A percentile compares a stretch with the other conserved stretches of the same genome.
phyloP scores from a whole-genome alignment of 2,888 invertebrate genomes.

The Melangyna quadrimaculata region DNA sequence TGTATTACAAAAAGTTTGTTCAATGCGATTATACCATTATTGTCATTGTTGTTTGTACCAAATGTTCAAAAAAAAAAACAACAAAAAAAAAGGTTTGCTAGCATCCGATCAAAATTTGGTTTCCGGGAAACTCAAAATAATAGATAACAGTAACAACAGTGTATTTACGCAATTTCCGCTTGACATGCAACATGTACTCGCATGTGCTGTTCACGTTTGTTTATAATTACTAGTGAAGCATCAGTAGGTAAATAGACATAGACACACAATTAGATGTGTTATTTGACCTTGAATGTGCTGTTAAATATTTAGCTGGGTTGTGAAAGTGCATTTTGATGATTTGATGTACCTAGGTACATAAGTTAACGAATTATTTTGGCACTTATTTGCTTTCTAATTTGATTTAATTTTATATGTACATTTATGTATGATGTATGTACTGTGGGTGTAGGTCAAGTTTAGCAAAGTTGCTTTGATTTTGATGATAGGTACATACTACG shows the following conservation, averaged over 20 bases:
- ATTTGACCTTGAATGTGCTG: conserved; percentile 25
- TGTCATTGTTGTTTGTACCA: background rate
- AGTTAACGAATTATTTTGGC: background rate
- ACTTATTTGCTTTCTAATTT: too few species aligned
- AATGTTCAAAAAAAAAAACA: conserved; percentile 22
- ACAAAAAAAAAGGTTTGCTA: conserved; percentile 27
- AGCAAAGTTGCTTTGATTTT: too few species aligned
- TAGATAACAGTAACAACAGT: conserved; percentile 17
- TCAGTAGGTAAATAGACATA: too few species aligned
- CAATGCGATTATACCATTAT: conserved; percentile 44
- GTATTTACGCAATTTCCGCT: conserved; percentile 56
- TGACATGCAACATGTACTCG: conserved; percentile 56
- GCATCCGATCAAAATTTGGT: conserved; percentile 27
- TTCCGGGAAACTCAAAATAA: conserved; percentile 49
- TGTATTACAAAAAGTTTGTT: background rate
- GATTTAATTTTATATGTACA: too few species aligned
- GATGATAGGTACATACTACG: too few species aligned
- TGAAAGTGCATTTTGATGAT: background rate
- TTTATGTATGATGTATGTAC: too few species aligned
- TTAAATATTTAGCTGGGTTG: background rate
- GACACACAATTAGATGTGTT: background rate
- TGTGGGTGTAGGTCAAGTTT: too few species aligned
- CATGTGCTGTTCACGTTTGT: conserved; percentile 32
- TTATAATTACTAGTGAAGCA: conserved; percentile 36
- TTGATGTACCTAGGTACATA: background rate